Evolutionary conservation across 2,113 vertebrate species (phyloP), one percentile per base, ranked within the genome.

Genomic region (Tetrax tetrax): DNA sequence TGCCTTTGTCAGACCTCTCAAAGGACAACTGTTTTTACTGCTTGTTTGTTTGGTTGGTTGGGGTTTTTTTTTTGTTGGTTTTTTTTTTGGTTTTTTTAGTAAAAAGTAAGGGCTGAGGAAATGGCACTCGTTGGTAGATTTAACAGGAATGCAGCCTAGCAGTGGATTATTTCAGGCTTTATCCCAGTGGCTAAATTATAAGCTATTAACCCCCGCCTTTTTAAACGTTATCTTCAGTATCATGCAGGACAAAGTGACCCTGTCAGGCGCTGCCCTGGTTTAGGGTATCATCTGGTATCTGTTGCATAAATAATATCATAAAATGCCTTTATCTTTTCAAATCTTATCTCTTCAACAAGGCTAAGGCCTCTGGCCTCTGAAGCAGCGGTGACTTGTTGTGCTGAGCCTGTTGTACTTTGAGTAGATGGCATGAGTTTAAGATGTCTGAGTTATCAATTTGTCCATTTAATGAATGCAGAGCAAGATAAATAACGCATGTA

Each of bases 391-490:
- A 6, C 35, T 35, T 8, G 2, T 84, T 63, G 81, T 78, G 23
- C 59, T 76, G 64, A 88, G 78, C 41, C 50, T 6, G 3, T 24
- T 13, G 59, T 29, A 37, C 51, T 71, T 68, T 50, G 93, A 28
- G 96, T 83, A 91, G 74, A 35, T 14, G 48, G 29, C 25, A 31
- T 7, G 25, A 60, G 48, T 63, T 64, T 8, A 51, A 90, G 92
- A 66, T 33, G 51, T 94, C 95, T 92, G 89, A 89, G 68, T 91
- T 66, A 90, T 71, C 76, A 96, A 75, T 95, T 97, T 96, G 78
- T 80, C 78, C 53, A 3, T 86, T 83, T 97, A 96, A 95, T 84
- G 83, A 96, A 70, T 89, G 92, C 78, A 86, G 93, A 95, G 53
- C 28, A 66, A 95, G 91, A 91, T 72, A 96, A 96, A 96, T 96